Conservation (phyloP, 1,140 invertebrate genomes). For the Camponotus pennsylvanicus region DNA sequence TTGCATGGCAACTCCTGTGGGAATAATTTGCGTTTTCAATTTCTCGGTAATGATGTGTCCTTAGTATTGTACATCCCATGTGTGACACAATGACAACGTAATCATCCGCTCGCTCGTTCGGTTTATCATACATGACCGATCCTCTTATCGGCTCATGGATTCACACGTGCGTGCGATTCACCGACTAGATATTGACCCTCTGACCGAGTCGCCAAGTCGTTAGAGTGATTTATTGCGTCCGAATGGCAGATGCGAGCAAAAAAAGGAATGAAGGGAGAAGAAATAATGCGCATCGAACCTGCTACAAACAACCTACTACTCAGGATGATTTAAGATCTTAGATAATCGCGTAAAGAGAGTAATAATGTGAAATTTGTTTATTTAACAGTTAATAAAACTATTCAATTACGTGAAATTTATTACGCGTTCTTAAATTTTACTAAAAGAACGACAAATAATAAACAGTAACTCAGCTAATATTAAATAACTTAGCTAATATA, state of each 20-base stretch:
- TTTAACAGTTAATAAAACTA: neutral
- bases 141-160: slow-evolving; percentile 16
- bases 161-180: neutral
- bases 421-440: neutral
- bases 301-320: neutral
- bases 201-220: slow-evolving; percentile 12
- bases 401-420: neutral
- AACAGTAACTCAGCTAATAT: neutral
- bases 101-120: neutral
- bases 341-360: neutral
- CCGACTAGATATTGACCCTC: neutral
- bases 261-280: neutral
- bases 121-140: neutral
- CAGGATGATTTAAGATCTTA: neutral
- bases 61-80: neutral
- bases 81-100: neutral
- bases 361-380: neutral
- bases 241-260: neutral
- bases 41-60: neutral
- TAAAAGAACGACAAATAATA: neutral
- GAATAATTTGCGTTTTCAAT: neutral
- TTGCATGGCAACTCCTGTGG: too few species aligned
- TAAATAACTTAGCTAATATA: neutral
- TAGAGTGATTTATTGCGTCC: slow-evolving; percentile 1
- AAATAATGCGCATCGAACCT: neutral